These are phyloP conservation scores for Drosophila demipolita DNA, from an alignment of 2,888 invertebrate genomes.

Conservation along the genomic window DNA sequence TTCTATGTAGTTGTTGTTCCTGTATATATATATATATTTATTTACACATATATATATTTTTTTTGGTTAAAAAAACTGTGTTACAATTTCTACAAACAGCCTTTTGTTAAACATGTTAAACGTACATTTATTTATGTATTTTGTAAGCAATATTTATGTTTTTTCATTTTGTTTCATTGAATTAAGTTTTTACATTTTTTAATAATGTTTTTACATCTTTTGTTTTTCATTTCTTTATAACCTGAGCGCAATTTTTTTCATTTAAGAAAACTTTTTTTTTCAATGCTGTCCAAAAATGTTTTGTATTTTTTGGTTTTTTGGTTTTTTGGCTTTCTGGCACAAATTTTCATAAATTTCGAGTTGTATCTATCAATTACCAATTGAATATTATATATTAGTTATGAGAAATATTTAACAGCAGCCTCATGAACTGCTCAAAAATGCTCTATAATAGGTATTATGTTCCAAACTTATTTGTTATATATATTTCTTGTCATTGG, in stretches of 20 bases:
- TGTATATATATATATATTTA: not conserved
- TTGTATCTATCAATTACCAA: constrained; percentile 2
- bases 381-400: constrained; percentile 21
- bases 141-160: constrained; percentile 36
- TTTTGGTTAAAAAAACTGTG: constrained; percentile 65
- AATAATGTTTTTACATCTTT: constrained; percentile 32
- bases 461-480: constrained; percentile 3
- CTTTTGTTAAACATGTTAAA: constrained; percentile 83
- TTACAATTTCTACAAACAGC: constrained; percentile 84
- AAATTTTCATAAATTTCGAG: constrained; percentile 14
- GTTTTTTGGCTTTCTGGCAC: constrained; percentile 39
- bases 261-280: constrained; percentile 52
- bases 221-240: constrained; percentile 61
- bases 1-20: constrained; percentile 21
- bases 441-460: constrained; percentile 21
- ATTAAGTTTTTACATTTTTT: constrained; percentile 38
- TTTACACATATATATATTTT: not conserved
- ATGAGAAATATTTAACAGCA: constrained; percentile 28
- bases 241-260: constrained; percentile 79
- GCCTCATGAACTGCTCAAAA: constrained; percentile 33
- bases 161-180: constrained; percentile 3
- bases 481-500: not conserved
- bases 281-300: constrained; percentile 35
- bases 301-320: not conserved
- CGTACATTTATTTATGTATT: constrained; percentile 53